Conservation (phyloP, 2,113 vertebrate species). For the Mormyrus iriodes region DNA sequence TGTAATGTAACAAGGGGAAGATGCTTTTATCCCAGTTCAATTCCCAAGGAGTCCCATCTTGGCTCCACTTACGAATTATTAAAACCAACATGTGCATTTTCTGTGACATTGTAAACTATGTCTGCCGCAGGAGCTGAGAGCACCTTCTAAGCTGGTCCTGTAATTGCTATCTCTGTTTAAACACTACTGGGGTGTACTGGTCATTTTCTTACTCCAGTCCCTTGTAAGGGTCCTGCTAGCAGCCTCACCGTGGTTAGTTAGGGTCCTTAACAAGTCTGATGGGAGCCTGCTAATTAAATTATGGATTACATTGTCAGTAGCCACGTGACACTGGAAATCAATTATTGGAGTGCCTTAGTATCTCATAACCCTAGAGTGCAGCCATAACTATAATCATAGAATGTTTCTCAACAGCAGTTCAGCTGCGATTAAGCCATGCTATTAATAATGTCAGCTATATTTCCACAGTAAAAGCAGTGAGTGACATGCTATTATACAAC, state of each 20-base stretch:
- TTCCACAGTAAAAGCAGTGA: not conserved
- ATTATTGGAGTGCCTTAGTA: not conserved
- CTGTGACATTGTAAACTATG: slow-evolving; percentile 17
- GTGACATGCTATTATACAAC: not conserved
- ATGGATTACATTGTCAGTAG: not conserved
- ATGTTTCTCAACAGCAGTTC: not conserved
- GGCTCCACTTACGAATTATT: slow-evolving; percentile 11
- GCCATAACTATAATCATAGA: not conserved
- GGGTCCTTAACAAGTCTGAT: not conserved
- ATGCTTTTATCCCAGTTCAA: slow-evolving; percentile 26
- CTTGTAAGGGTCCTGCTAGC: not conserved
- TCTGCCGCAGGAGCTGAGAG: not conserved
- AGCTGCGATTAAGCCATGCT: not conserved
- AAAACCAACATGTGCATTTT: slow-evolving; percentile 25
- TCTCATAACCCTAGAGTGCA: not conserved
- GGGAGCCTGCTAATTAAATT: not conserved
- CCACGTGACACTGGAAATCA: not conserved
- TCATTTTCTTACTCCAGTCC: not conserved
- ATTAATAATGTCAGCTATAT: not conserved
- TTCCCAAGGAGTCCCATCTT: not conserved
- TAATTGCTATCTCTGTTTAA: not conserved
- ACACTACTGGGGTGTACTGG: not conserved
- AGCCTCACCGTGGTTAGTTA: not conserved
- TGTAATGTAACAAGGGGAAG: not conserved
- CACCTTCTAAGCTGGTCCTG: not conserved